Percentiles rank a stretch among this genome's conserved stretches.
phyloP scores from a whole-genome alignment of 2,888 invertebrate species.

The Macrosoma leucophasiata region DNA sequence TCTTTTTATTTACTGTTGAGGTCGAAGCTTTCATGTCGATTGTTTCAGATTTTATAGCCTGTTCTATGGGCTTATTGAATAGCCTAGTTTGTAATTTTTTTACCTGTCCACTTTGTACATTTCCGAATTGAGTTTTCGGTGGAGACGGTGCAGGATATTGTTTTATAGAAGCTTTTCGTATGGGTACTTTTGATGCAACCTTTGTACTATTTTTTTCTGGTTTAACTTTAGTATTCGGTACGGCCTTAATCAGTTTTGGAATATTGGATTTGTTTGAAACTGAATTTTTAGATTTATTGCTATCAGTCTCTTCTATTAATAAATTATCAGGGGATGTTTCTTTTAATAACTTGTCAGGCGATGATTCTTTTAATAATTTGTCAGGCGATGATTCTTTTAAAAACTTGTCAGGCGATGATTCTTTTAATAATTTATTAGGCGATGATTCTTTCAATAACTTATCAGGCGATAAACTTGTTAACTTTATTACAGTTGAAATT shows the following conservation, averaged over 20 bases:
- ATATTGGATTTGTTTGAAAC: conserved; percentile 51
- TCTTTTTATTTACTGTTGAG: conserved; percentile 51
- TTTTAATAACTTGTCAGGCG: no score
- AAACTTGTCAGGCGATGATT: no score
- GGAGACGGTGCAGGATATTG: conserved; percentile 62
- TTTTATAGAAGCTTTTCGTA: conserved; percentile 54
- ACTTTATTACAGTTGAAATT: no score
- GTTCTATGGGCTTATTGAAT: conserved; percentile 47
- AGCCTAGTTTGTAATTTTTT: conserved; percentile 65
- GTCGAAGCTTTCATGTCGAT: conserved; percentile 49
- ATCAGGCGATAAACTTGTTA: no score
- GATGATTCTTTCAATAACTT: no score
- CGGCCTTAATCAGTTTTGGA: conserved; percentile 54
- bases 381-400: no score
- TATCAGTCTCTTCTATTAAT: no score
- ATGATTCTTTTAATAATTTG: no score
- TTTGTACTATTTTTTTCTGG: conserved; percentile 50
- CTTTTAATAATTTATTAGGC: no score
- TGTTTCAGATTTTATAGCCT: conserved; percentile 25
- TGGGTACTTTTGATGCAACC: conserved; percentile 58
- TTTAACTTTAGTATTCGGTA: conserved; percentile 47
- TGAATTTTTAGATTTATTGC: conserved; percentile 16
- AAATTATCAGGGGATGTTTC: no score
- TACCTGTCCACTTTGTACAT: conserved; percentile 64
- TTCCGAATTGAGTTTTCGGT: conserved; percentile 63